Base-by-base conservation (phyloP, 2,113 vertebrate species). In the Labeo rohita region DNA sequence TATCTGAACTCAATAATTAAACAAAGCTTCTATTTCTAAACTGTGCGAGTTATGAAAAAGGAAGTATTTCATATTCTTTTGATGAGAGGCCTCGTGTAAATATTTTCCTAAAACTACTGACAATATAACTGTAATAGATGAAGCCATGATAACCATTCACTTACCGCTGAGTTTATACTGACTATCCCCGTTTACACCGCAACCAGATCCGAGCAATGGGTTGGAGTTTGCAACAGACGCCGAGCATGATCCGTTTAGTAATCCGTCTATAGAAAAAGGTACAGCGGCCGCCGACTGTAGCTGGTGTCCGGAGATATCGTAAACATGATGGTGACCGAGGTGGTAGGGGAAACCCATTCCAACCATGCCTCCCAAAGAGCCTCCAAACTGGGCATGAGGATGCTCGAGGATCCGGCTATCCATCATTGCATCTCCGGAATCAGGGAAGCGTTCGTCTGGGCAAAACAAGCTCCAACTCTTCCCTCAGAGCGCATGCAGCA, bases 181-280 rank as follows among this genome's bases (percentile, higher is more conserved):
- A 85, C 88, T 95, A 92, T 98, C 96, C 82, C 95, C 95, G 87
- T 93, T 95, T 70, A 96, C 94, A 80, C 94, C 94, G 85, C 96
- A 97, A 86, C 94, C 97, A 50, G 97, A 91, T 2, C 96, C 95
- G 72, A 98, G 94, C 77, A 98, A 95, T 86, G 96, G 91, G 87
- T 93, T 94, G 75, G 97, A 95, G 92, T 94, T 95, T 92, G 97
- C 95, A 91, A 97, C 97, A 36, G 97, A 97, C 90, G 96, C 96
- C 85, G 97, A 96, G 93, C 98, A 98, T 28, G 97, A 97, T 68
- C 97, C 96, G 93, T 96, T 97, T 83, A 99, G 94, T 96, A 99
- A 97, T 95, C 98, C 98, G 94, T 99, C 98, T 95, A 98, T 98
- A 89, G 97, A 97, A 95, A 98, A 99, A 89, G 97, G 97, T 18